These are phyloP conservation scores for Oriolus oriolus DNA, from an alignment of 2,113 vertebrate species.

Conservation along the genomic window DNA sequence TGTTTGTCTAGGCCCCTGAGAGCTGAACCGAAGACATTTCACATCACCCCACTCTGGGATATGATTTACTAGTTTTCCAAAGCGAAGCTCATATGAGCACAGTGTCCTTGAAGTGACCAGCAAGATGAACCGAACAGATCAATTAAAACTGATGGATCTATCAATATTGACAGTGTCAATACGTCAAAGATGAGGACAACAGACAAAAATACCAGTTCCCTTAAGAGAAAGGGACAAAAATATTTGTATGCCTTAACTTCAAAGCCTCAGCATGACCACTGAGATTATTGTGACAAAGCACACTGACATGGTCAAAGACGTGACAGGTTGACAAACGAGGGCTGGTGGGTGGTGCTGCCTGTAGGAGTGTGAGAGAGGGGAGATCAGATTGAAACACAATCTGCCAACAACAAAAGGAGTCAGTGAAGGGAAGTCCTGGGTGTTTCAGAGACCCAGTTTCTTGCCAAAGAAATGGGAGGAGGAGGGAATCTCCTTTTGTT, in stretches of 20 bases:
- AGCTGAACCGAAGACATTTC: not conserved
- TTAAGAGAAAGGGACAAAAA: slow-evolving; percentile 16
- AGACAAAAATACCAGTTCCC: not conserved
- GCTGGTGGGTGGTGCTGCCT: slow-evolving; percentile 27
- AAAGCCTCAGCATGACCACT: slow-evolving; percentile 18
- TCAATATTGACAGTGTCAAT: not conserved
- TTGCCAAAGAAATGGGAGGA: slow-evolving; percentile 5
- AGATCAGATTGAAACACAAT: slow-evolving; percentile 56
- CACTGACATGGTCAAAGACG: not conserved
- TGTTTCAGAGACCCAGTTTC: not conserved
- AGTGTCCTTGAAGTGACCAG: not conserved
- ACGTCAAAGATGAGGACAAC: not conserved
- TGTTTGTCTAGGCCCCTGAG: slow-evolving; percentile 25
- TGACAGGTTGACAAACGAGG: slow-evolving; percentile 49
- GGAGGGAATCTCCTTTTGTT: slow-evolving; percentile 34
- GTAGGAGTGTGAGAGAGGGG: slow-evolving; percentile 39
- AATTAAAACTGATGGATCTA: not conserved
- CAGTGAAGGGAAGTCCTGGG: slow-evolving; percentile 22
- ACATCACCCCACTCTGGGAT: not conserved
- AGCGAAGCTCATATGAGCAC: not conserved
- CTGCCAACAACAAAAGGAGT: slow-evolving; percentile 48
- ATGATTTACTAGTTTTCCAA: not conserved
- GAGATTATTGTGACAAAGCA: slow-evolving; percentile 39
- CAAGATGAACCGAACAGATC: not conserved
- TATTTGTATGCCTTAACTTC: slow-evolving; percentile 21